Conservation (phyloP, 2,113 vertebrate species). For the Channa maculata region DNA sequence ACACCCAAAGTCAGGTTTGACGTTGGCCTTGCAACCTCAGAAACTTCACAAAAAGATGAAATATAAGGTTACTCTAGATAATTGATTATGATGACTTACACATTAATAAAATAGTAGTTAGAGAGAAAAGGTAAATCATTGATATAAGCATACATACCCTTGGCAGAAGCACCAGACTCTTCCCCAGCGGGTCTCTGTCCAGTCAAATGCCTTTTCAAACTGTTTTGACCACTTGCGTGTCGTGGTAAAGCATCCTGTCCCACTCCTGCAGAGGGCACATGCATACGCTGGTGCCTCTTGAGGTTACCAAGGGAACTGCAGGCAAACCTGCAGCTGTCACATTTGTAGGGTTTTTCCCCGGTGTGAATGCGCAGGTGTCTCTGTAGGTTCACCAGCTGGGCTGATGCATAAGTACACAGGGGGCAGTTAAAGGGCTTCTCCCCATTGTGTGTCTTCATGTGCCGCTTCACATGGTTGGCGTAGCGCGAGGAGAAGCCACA, state of each 20-base stretch:
- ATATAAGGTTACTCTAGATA: neutral
- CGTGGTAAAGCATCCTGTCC: slow-evolving; percentile 68
- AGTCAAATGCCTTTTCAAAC: slow-evolving; percentile 77
- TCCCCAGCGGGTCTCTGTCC: slow-evolving; percentile 73
- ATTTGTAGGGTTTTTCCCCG: slow-evolving; percentile 97
- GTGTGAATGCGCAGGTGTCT: slow-evolving; percentile 97
- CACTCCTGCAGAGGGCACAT: slow-evolving; percentile 82
- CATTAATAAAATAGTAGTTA: no score
- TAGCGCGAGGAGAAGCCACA: slow-evolving; percentile 97
- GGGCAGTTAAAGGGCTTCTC: slow-evolving; percentile 97
- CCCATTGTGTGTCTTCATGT: slow-evolving; percentile 99
- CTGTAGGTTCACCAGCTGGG: slow-evolving; percentile 97
- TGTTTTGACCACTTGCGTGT: slow-evolving; percentile 75
- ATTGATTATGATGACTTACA: neutral
- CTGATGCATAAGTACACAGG: slow-evolving; percentile 93
- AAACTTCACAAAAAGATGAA: slow-evolving; percentile 25
- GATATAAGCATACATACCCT: slow-evolving; percentile 47
- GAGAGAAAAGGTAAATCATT: neutral
- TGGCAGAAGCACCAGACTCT: slow-evolving; percentile 49
- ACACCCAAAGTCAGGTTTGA: slow-evolving; percentile 75
- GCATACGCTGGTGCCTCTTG: slow-evolving; percentile 95
- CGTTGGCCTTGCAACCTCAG: slow-evolving; percentile 79
- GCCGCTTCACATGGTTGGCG: slow-evolving; percentile 96
- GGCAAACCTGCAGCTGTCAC: slow-evolving; percentile 92
- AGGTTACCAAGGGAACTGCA: slow-evolving; percentile 98